These are phyloP conservation scores for Drosophila pectinifera DNA, from an alignment of 1,140 invertebrate species.

Conservation along the genomic window DNA sequence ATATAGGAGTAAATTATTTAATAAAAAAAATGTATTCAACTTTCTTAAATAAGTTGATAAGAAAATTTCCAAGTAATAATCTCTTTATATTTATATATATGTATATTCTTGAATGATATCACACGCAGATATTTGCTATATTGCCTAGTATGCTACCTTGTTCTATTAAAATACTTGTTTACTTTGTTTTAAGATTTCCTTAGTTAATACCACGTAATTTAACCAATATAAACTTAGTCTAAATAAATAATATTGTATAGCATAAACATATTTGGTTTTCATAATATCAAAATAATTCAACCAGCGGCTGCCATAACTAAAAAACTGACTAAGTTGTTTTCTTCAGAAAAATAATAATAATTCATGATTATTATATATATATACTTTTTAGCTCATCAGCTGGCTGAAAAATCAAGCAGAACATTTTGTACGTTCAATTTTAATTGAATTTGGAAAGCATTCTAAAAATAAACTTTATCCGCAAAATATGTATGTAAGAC, in stretches of 20 bases:
- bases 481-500: background rate
- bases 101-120: conserved; percentile 3
- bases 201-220: too few species aligned
- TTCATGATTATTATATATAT: background rate
- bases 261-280: conserved; percentile 2
- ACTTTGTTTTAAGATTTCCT: background rate
- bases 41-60: background rate
- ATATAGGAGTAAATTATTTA: conserved; percentile 3
- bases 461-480: background rate
- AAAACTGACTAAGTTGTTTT: background rate
- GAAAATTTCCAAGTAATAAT: background rate
- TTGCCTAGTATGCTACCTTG: background rate
- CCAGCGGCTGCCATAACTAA: conserved; percentile 1
- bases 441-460: background rate
- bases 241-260: conserved; percentile 1
- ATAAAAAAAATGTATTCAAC: background rate
- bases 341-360: background rate
- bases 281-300: background rate
- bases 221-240: background rate
- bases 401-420: conserved; percentile 4
- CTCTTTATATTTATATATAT: conserved; percentile 12
- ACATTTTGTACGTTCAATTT: background rate
- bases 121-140: background rate
- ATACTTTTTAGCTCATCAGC: conserved; percentile 5
- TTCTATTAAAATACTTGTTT: conserved; percentile 6